Conservation (phyloP, 2,888 invertebrate genomes). For the Helicoverpa assulta region DNA sequence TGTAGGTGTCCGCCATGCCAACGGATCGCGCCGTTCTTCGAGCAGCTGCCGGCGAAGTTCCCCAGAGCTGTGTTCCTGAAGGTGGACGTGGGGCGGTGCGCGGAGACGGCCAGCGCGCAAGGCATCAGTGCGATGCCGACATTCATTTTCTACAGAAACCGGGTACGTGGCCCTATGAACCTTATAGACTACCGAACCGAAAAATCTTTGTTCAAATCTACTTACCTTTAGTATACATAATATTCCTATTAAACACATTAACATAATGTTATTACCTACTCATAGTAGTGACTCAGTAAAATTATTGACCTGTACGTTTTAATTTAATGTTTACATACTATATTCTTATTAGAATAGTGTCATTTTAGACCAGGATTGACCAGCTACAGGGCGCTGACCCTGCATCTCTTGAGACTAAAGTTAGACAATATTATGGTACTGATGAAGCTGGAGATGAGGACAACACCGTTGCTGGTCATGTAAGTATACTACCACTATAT, state of each 20-base stretch:
- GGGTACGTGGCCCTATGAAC: constrained; percentile 81
- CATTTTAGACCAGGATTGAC: constrained; percentile 94
- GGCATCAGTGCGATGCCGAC: constrained; percentile 99
- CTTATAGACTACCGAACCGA: not conserved
- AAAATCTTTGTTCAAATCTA: not conserved
- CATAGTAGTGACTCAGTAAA: constrained; percentile 4
- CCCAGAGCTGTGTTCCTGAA: constrained; percentile 97
- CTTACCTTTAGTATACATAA: not conserved
- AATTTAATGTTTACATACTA: not conserved
- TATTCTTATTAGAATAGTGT: constrained; percentile 1
- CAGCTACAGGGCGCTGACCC: constrained; percentile 97
- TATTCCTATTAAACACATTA: not conserved
- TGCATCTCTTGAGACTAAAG: constrained; percentile 95
- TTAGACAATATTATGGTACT: constrained; percentile 95
- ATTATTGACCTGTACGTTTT: not conserved
- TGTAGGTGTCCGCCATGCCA: constrained; percentile 99
- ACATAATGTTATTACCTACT: not conserved
- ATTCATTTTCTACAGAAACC: constrained; percentile 97
- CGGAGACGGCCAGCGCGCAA: constrained; percentile 96
- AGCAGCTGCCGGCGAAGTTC: constrained; percentile 96
- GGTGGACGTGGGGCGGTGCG: constrained; percentile 98
- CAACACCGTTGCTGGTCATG: constrained; percentile 94
- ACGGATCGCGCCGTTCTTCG: constrained; percentile 97
- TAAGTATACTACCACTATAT: constrained; percentile 83
- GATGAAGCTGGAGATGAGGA: constrained; percentile 92